Base-by-base conservation (phyloP, 2,113 vertebrate genomes). In the Lamprologus lemairii region DNA sequence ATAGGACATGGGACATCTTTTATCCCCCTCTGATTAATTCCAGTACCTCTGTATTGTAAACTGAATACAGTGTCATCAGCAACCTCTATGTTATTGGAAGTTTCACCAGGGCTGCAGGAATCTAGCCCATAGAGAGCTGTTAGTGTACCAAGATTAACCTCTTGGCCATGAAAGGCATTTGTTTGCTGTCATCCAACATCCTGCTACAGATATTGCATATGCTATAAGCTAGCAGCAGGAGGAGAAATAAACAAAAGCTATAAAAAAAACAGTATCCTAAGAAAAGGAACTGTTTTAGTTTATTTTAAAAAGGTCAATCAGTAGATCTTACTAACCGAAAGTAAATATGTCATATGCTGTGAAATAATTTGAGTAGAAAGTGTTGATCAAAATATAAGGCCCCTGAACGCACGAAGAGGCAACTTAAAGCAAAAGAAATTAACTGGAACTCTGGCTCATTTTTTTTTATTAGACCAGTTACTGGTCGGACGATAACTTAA, bases 1-100 rank as follows among this genome's bases (percentile, higher is more conserved):
- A 94, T 91, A 94, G 91, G 85, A 89, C 85, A 31, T 28, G 54
- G 90, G 86, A 88, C 88, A 91, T 94, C 84, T 92, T 87, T 94
- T 92, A 92, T 91, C 87, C 94, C 86, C 80, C 63, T 81, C 57
- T 91, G 93, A 96, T 96, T 95, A 95, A 95, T 95, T 93, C 84
- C 82, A 91, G 91, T 90, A 89, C 80, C 83, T 89, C 60, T 3
- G 5, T 42, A 86, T 83, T 89, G 63, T 83, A 90, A 65, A 82
- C 84, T 71, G 86, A 82, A 87, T 90, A 82, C 57, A 83, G 84
- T 92, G 92, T 92, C 94, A 93, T 90, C 87, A 92, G 89, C 85
- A 88, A 80, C 80, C 92, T 90, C 90, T 68, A 88, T 92, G 92
- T 88, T 95, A 95, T 94, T 94, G 71, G 86, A 82, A 85, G 81